Evolutionary conservation across 2,797 vertebrate species (phyloP).

Genomic region (Crax fasciolata): DNA sequence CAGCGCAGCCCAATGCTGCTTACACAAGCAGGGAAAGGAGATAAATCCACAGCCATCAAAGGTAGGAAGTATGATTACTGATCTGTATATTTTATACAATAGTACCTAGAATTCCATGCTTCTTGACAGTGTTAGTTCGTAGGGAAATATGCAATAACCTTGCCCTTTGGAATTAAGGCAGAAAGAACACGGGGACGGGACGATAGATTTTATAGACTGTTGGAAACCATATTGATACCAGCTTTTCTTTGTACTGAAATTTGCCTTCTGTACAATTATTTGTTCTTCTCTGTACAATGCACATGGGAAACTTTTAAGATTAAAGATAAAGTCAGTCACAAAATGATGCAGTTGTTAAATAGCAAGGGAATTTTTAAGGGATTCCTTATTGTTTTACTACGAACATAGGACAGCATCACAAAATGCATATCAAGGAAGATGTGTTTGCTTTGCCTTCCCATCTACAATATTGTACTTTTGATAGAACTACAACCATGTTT

Average conservation of each 20-base stretch:
- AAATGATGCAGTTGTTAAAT: background rate
- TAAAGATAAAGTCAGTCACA: background rate
- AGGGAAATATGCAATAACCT: background rate
- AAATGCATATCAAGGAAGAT: background rate
- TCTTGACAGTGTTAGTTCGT: background rate
- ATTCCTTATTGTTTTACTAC: background rate
- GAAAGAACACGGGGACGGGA: background rate
- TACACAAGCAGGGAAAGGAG: constrained; percentile 40
- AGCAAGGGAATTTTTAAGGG: background rate
- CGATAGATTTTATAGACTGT: background rate
- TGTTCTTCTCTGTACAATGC: background rate
- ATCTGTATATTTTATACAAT: background rate
- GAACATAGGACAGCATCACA: background rate
- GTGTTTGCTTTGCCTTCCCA: background rate
- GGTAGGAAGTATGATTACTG: constrained; percentile 62
- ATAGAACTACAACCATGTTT: background rate
- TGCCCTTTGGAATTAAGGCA: background rate
- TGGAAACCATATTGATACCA: background rate
- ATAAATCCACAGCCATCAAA: constrained; percentile 59
- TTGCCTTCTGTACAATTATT: background rate
- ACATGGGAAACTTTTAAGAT: background rate
- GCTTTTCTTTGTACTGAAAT: background rate
- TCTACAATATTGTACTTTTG: background rate
- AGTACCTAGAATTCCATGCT: background rate
- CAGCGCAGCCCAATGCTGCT: constrained; percentile 62